Evolutionary conservation across 2,797 vertebrate genomes (phyloP).

Genomic region (Fistularia commersonii): DNA sequence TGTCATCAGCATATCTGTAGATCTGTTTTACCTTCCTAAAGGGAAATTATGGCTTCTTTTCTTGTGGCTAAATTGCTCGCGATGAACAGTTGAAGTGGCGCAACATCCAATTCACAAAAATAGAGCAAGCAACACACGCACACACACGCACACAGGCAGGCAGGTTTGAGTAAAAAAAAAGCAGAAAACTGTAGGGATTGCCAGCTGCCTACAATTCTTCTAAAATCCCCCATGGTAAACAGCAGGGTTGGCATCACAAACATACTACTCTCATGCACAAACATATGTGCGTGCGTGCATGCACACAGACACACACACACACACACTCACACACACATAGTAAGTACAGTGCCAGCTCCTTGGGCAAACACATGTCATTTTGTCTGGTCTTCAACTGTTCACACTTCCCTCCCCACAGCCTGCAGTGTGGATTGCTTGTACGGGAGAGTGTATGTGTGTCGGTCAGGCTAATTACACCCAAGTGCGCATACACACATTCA

Average conservation of each 20-base stretch:
- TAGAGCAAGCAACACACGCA: slow-evolving; percentile 23
- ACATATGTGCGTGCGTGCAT: slow-evolving; percentile 45
- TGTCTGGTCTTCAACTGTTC: slow-evolving; percentile 65
- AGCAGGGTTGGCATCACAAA: slow-evolving; percentile 53
- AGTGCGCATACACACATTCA: slow-evolving; percentile 15
- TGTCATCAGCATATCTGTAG: too few relatives aligned
- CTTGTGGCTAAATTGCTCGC: slow-evolving; percentile 58
- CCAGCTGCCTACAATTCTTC: slow-evolving; percentile 66
- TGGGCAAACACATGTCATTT: slow-evolving; percentile 69
- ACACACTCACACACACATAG: slow-evolving; percentile 37
- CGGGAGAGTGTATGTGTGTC: slow-evolving; percentile 9
- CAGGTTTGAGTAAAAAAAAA: slow-evolving; percentile 21
- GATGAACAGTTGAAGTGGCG: slow-evolving; percentile 30
- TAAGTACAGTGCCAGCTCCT: slow-evolving; percentile 65
- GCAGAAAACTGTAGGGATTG: slow-evolving; percentile 36
- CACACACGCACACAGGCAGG: slow-evolving; percentile 26
- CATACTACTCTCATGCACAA: slow-evolving; percentile 38
- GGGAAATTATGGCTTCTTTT: slow-evolving; percentile 54
- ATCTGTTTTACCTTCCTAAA: slow-evolving; percentile 17
- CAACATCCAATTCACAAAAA: slow-evolving; percentile 37
- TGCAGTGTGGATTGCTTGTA: slow-evolving; percentile 43
- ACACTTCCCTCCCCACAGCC: slow-evolving; percentile 60
- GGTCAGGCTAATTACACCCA: slow-evolving; percentile 47
- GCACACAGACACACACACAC: slow-evolving; percentile 15
- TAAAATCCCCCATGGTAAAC: slow-evolving; percentile 65